These are phyloP conservation scores for Vespertilio murinus DNA, from an alignment of 2,797 vertebrate genomes.

Conservation along the genomic window DNA sequence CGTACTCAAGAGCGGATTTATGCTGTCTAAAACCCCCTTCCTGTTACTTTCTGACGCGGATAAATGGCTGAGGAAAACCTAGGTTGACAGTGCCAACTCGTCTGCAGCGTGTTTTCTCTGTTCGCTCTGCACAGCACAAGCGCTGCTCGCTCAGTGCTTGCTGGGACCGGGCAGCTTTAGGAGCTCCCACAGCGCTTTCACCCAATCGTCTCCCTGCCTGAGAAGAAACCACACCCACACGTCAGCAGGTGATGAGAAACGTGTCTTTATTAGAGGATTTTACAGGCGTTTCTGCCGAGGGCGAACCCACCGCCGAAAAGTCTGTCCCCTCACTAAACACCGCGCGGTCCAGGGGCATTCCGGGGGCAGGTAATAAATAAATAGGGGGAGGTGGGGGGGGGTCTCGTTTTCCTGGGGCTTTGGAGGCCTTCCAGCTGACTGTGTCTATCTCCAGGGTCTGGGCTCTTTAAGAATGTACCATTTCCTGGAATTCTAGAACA, in stretches of 20 bases:
- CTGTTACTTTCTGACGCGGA: neutral
- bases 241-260: slow-evolving; percentile 60
- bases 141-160: neutral
- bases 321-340: slow-evolving; percentile 62
- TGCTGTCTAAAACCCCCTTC: neutral
- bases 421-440: slow-evolving; percentile 64
- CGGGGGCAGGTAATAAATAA: slow-evolving; percentile 38
- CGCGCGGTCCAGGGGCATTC: slow-evolving; percentile 65
- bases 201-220: slow-evolving; percentile 3
- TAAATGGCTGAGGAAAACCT: neutral
- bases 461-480: slow-evolving; percentile 92
- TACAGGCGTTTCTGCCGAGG: slow-evolving; percentile 59
- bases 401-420: slow-evolving; percentile 71
- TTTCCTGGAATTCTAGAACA: slow-evolving; percentile 93
- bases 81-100: neutral
- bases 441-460: slow-evolving; percentile 60
- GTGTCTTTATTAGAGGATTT: slow-evolving; percentile 80
- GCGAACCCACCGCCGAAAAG: slow-evolving; percentile 66
- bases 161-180: neutral
- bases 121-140: neutral
- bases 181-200: neutral
- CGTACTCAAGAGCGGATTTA: neutral
- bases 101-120: neutral
- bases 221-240: slow-evolving; percentile 54
- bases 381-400: slow-evolving; percentile 15